Conservation (phyloP, 1,140 invertebrate species). For the Ooceraea biroi region DNA sequence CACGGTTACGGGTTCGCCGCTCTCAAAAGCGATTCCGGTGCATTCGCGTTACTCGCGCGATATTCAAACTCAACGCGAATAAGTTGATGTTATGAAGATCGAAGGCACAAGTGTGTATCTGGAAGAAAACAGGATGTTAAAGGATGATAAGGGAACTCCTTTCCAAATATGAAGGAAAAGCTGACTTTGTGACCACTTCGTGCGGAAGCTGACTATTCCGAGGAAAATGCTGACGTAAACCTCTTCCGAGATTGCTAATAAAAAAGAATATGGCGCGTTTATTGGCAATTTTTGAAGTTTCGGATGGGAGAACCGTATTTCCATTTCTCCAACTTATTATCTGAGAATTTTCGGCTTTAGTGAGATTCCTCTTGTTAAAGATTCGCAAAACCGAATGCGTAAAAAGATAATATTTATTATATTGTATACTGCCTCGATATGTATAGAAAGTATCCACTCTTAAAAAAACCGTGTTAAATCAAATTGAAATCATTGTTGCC, state of each 20-base stretch:
- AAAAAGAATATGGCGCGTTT: conserved; percentile 3
- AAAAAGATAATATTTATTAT: too few relatives aligned
- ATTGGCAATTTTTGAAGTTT: conserved; percentile 25
- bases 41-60: conserved; percentile 33
- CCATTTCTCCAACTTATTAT: not conserved
- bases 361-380: not conserved
- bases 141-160: conserved; percentile 16
- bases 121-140: not conserved
- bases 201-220: conserved; percentile 1
- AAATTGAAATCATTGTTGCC: too few relatives aligned
- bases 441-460: not conserved
- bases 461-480: not conserved
- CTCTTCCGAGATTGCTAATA: conserved; percentile 27
- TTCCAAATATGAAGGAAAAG: not conserved
- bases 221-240: conserved; percentile 14
- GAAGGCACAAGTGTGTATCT: not conserved
- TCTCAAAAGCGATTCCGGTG: conserved; percentile 16
- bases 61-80: conserved; percentile 26
- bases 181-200: conserved; percentile 13
- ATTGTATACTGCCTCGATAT: not conserved
- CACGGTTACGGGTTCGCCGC: conserved; percentile 28
- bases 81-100: conserved; percentile 38
- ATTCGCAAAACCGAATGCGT: not conserved
- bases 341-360: not conserved
- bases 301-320: conserved; percentile 15